Conservation (phyloP, 1,140 invertebrate species). For the Andrena cerasifolii region DNA sequence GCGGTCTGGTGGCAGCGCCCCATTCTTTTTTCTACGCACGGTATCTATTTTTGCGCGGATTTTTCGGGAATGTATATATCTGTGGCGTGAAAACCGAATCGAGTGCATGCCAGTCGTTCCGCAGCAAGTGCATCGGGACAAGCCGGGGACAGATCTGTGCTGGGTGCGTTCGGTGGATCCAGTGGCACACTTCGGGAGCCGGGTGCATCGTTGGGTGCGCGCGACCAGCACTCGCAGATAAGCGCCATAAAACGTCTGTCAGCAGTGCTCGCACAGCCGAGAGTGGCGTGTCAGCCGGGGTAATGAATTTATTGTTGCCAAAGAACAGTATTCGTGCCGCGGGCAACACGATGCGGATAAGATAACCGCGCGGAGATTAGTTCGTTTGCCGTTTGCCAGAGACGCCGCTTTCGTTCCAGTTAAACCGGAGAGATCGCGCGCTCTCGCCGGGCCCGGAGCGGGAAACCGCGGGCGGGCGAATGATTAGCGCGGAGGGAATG, state of each 20-base stretch:
- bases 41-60: no score
- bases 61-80: no score
- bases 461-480: not conserved
- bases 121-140: not conserved
- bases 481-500: slow-evolving; percentile 6
- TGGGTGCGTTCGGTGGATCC: not conserved
- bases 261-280: slow-evolving; percentile 2
- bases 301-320: slow-evolving; percentile 51
- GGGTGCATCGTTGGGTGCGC: not conserved
- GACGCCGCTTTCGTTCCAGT: not conserved
- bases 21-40: no score
- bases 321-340: slow-evolving; percentile 18
- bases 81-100: no score
- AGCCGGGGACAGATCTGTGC: no score
- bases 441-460: not conserved
- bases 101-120: not conserved
- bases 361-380: slow-evolving; percentile 36
- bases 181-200: slow-evolving; percentile 31
- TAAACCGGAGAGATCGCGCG: not conserved
- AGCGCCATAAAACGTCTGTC: slow-evolving; percentile 47
- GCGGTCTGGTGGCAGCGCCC: no score
- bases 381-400: slow-evolving; percentile 20
- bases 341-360: slow-evolving; percentile 31
- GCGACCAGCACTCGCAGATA: slow-evolving; percentile 13
- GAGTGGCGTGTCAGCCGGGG: slow-evolving; percentile 23